Evolutionary conservation across 2,113 vertebrate genomes (phyloP), one percentile per base, ranked within the genome.

Genomic region (Brachyhypopomus gauderio): DNA sequence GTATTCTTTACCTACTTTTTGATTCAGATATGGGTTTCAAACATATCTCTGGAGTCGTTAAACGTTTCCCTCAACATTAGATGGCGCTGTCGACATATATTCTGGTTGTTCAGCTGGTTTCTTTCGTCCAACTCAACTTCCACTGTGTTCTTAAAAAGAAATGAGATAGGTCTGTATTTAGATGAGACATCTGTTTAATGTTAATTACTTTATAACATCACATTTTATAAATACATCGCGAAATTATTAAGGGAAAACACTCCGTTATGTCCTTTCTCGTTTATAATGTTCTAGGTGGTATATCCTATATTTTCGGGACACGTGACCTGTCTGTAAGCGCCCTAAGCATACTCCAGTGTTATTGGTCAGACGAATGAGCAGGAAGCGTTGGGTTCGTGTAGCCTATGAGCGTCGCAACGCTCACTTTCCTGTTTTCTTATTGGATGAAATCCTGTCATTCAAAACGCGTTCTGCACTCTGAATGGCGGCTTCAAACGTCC

Each of bases 391-490:
- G 23, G 73, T 36, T 75, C 58, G 72, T 20, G 9, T 14, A 63
- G 7, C 0, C 14, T 11, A 45, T 14, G 12, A 3, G 45, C 22
- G 23, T 63, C 60, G 11, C 1, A 25, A 4, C 63, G 16, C 14
- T 17, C 6, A 3, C 23, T 19, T 23, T 25, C 0, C 20, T 36
- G 9, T 0, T 22, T 70, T 41, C 20, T 11, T 58, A 83, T 45
- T 77, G 81, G 77, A 34, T 75, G 72, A 86, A 66, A 72, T 17
- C 2, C 22, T 5, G 20, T 55, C 69, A 84, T 85, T 87, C 59
- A 63, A 77, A 34, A 12, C 1, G 2, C 1, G 11, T 56, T 58
- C 48, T 78, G 1, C 25, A 5, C 23, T 30, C 22, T 75, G 69
- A 38, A 70, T 87, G 83, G 85, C 5, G 20, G 25, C 0, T 4